These are phyloP conservation scores for Eupithecia inturbata DNA, from an alignment of 2,888 invertebrate species.

Conservation along the genomic window DNA sequence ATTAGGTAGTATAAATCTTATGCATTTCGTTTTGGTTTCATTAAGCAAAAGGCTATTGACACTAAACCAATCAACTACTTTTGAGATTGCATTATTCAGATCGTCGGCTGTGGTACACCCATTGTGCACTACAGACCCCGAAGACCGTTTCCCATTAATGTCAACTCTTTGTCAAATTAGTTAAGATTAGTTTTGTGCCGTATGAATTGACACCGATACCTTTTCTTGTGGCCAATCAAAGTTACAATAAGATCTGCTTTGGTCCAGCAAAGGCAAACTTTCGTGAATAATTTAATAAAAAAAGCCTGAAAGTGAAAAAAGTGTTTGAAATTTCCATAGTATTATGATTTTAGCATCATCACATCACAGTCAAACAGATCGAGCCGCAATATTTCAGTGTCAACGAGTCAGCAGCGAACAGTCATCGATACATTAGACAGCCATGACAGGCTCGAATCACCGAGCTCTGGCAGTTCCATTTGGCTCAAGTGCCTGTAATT, in stretches of 20 bases:
- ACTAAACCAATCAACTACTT: no score
- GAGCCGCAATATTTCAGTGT: constrained; percentile 9
- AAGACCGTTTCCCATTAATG: no score
- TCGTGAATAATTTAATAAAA: no score
- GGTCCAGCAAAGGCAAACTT: not conserved
- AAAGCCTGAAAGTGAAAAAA: no score
- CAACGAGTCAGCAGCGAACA: constrained; percentile 1
- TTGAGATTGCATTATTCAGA: no score
- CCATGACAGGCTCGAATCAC: constrained; percentile 10
- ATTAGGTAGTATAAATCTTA: no score
- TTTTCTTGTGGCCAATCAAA: not conserved
- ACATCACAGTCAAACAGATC: not conserved
- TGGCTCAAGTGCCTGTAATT: constrained; percentile 22
- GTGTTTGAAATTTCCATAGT: not conserved
- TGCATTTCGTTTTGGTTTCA: no score
- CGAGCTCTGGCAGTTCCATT: constrained; percentile 33
- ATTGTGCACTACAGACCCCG: no score
- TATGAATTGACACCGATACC: not conserved
- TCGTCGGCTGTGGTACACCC: no score
- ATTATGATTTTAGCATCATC: not conserved
- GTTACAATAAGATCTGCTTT: not conserved
- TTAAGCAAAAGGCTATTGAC: no score
- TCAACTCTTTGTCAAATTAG: no score
- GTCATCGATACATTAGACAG: constrained; percentile 4
- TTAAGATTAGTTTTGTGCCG: not conserved